Base-by-base conservation (phyloP, 2,888 invertebrate species). In the Lydus trimaculatus region DNA sequence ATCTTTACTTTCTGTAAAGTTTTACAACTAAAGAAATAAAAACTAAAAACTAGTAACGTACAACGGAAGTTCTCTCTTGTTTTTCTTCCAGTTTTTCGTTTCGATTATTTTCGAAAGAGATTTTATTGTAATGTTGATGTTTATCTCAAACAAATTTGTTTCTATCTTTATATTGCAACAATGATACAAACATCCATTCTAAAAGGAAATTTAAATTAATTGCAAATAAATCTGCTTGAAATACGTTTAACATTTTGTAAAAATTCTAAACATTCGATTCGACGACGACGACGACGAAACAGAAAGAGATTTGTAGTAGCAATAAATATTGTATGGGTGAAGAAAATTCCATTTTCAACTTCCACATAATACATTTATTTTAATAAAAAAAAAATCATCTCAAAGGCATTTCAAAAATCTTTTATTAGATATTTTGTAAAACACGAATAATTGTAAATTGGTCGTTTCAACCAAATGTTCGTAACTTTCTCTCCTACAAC, bases 11-110 rank as follows among this genome's bases (percentile, higher is more conserved):
- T 52, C 48, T 20, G n/a, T 52, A 52, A 52, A 52, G 23, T 52
- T 52, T 23, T 23, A 52, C 48, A 52, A 52, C 48, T 52, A 52
- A 23, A 52, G 20, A 52, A 52, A 52, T 52, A 52, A 52, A n/a
- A 52, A 52, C 11, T 43, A n/a, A n/a, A 43, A 23, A 52, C 48
- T 52, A 11, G 20, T 52, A 52, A 52, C 48, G 20, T 20, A 23
- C 7, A 52, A 52, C 48, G 20, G 48, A 52, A 52, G 11, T 52
- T 20, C 48, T 23, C 20, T 52, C 8, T 52, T 52, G 11, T 52
- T 52, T 52, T 52, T 23, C 48, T 23, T 23, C 23, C 48, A 52
- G 6, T 11, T 11, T 52, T 52, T 43, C 17, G 9, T 52, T 52
- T 39, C 23, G 8, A 52, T 52, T 52, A 52, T 52, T 52, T n/a